Conservation (phyloP, 2,113 vertebrate genomes). For the Morone saxatilis region DNA sequence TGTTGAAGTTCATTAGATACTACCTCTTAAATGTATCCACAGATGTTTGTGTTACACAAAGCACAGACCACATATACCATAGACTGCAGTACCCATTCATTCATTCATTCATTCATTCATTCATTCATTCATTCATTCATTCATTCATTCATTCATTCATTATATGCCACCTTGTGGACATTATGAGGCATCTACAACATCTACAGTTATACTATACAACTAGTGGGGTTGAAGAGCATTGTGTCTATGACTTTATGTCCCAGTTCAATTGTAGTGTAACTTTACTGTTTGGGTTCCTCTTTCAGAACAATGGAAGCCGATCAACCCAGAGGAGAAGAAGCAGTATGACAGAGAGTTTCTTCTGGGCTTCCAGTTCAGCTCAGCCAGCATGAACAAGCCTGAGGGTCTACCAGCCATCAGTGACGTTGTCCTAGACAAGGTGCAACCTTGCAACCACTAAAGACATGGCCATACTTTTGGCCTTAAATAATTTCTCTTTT, state of each 20-base stretch:
- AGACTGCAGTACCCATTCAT: not conserved
- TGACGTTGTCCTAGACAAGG: conserved; percentile 97
- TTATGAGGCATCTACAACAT: too few species aligned
- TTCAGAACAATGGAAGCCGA: conserved; percentile 95
- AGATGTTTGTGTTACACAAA: not conserved
- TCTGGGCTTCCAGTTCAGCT: conserved; percentile 94
- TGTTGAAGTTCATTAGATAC: not conserved
- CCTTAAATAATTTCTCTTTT: too few species aligned
- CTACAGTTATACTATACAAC: not conserved
- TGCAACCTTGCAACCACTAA: conserved; percentile 56
- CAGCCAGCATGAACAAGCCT: conserved; percentile 96
- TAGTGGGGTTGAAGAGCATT: not conserved
- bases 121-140: not conserved
- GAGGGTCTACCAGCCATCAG: conserved; percentile 96
- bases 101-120: not conserved
- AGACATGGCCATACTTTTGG: not conserved
- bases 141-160: not conserved
- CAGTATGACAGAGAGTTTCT: conserved; percentile 95
- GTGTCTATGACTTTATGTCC: not conserved
- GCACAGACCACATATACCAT: not conserved
- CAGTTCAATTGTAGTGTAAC: not conserved
- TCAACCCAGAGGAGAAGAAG: conserved; percentile 96
- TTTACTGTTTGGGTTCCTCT: not conserved
- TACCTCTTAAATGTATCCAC: not conserved
- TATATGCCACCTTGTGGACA: conserved; percentile 30